Conservation (phyloP, 2,113 vertebrate species). For the Elephas maximus region DNA sequence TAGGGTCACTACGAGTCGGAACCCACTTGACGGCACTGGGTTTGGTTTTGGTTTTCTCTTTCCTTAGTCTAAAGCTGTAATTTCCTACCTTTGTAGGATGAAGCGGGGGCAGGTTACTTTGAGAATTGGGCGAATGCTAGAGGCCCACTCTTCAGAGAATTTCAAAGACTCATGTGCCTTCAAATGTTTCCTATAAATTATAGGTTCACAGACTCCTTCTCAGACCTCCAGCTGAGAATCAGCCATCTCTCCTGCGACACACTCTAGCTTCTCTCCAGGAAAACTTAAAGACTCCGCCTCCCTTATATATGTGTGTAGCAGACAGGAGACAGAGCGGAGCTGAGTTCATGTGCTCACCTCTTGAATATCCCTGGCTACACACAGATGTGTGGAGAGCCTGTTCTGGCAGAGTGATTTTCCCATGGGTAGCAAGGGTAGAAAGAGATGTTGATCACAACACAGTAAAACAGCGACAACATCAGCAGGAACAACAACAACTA, state of each 20-base stretch:
- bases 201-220: not conserved
- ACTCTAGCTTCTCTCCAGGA: not conserved
- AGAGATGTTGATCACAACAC: not conserved
- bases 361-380: not conserved
- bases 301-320: not conserved
- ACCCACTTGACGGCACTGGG: too few species aligned
- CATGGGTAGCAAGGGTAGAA: not conserved
- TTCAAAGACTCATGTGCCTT: not conserved
- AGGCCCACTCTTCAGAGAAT: not conserved
- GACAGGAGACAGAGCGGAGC: not conserved
- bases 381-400: fast-evolving
- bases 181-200: not conserved
- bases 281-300: not conserved
- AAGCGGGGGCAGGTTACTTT: not conserved
- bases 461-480: not conserved
- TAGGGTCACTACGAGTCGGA: too few species aligned
- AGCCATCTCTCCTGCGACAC: too few species aligned
- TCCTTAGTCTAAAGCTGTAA: not conserved
- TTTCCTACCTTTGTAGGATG: not conserved
- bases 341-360: not conserved
- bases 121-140: not conserved
- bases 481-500: not conserved
- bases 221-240: not conserved
- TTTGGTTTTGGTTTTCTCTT: not conserved
- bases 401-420: not conserved